Conservation (phyloP, 2,888 invertebrate genomes). For the Itoplectis maculator region DNA sequence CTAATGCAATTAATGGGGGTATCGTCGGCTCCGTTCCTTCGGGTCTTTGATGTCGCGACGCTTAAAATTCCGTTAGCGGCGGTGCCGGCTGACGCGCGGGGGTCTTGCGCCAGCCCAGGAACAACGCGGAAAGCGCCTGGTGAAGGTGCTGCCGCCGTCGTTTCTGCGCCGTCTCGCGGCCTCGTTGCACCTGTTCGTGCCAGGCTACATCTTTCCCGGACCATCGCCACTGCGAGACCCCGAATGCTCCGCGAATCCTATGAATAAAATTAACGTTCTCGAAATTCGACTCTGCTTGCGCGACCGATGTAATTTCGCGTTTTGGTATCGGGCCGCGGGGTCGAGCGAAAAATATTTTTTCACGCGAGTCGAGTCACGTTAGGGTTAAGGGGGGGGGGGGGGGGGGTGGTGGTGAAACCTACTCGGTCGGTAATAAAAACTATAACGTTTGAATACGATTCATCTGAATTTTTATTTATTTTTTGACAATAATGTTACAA, state of each 20-base stretch:
- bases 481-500: too few relatives aligned
- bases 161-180: constrained; percentile 32
- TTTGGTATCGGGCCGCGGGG: not conserved
- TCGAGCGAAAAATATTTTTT: not conserved
- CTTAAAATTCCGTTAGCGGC: constrained; percentile 73
- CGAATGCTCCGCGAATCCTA: not conserved
- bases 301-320: not conserved
- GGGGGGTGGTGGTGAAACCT: too few relatives aligned
- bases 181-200: constrained; percentile 54
- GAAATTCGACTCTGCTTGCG: not conserved
- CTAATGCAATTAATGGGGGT: constrained; percentile 76
- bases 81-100: constrained; percentile 18
- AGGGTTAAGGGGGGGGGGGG: not conserved
- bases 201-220: constrained; percentile 23
- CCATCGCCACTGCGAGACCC: not conserved
- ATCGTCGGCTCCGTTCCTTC: constrained; percentile 66
- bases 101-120: constrained; percentile 66
- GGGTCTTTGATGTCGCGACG: constrained; percentile 73
- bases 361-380: not conserved
- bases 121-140: constrained; percentile 47
- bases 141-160: constrained; percentile 37
- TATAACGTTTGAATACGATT: too few relatives aligned
- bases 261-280: constrained; percentile 11
- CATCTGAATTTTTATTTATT: too few relatives aligned
- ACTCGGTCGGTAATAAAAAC: too few relatives aligned